phyloP scores from a whole-genome alignment of 2,888 invertebrate species.

The Agrotis exclamationis region DNA sequence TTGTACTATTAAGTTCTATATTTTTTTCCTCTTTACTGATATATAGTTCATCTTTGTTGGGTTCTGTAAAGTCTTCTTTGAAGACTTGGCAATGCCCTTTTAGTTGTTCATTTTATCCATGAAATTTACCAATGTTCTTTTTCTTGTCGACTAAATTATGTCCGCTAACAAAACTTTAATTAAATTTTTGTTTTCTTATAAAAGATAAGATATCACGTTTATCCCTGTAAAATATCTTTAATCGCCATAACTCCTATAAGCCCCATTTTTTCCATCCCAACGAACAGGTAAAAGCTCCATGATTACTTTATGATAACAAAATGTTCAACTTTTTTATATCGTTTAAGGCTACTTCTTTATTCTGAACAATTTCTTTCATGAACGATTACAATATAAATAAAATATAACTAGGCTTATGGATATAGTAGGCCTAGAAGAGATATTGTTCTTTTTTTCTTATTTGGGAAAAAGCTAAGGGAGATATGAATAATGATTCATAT shows the following conservation, averaged over 20 bases:
- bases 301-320: slow-evolving; percentile 38
- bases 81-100: too few relatives aligned
- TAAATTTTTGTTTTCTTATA: too few relatives aligned
- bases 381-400: slow-evolving; percentile 44
- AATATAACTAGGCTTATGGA: slow-evolving; percentile 18
- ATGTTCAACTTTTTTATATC: slow-evolving; percentile 37
- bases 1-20: too few relatives aligned
- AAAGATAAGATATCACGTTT: too few relatives aligned
- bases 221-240: neutral
- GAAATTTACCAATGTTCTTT: too few relatives aligned
- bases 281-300: slow-evolving; percentile 16
- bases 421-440: slow-evolving; percentile 11
- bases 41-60: too few relatives aligned
- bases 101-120: too few relatives aligned
- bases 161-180: too few relatives aligned
- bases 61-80: too few relatives aligned
- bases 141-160: too few relatives aligned
- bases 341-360: slow-evolving; percentile 38
- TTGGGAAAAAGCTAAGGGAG: neutral
- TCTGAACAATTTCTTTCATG: slow-evolving; percentile 47
- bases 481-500: neutral
- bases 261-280: neutral
- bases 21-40: too few relatives aligned
- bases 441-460: neutral
- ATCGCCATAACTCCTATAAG: neutral